Evolutionary conservation across 1,140 invertebrate species (phyloP).

Genomic region (Lasioglossum albipes): DNA sequence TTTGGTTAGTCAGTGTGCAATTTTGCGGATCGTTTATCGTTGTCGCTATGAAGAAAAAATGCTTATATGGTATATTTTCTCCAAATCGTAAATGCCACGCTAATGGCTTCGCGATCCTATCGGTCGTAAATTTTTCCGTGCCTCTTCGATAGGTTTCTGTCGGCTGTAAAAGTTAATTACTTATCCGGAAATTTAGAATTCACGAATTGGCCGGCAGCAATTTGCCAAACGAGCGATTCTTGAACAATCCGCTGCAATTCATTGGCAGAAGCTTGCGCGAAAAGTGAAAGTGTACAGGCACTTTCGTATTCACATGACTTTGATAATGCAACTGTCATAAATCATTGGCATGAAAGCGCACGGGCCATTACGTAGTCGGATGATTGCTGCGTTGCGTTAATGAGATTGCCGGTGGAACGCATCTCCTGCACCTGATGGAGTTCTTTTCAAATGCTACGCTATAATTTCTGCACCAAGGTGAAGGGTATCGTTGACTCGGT

Average conservation of each 20-base stretch:
- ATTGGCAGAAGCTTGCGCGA: neutral
- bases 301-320: neutral
- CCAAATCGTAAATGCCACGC: neutral
- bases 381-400: neutral
- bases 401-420: neutral
- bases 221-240: too few relatives aligned
- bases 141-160: too few relatives aligned
- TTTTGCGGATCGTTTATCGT: too few relatives aligned
- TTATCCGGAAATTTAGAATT: too few relatives aligned
- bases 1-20: too few relatives aligned
- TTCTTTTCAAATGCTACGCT: neutral
- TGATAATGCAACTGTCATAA: constrained; percentile 4
- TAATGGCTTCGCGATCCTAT: neutral
- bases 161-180: too few relatives aligned
- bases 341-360: neutral
- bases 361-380: too few relatives aligned
- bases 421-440: neutral
- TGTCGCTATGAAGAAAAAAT: too few relatives aligned
- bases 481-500: too few relatives aligned
- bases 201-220: too few relatives aligned
- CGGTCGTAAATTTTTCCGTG: too few relatives aligned
- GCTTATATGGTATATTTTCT: neutral
- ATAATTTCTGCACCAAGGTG: neutral
- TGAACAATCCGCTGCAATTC: neutral
- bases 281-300: constrained; percentile 8